Conservation (phyloP, 2,113 vertebrate genomes). For the Gymnarchus niloticus region DNA sequence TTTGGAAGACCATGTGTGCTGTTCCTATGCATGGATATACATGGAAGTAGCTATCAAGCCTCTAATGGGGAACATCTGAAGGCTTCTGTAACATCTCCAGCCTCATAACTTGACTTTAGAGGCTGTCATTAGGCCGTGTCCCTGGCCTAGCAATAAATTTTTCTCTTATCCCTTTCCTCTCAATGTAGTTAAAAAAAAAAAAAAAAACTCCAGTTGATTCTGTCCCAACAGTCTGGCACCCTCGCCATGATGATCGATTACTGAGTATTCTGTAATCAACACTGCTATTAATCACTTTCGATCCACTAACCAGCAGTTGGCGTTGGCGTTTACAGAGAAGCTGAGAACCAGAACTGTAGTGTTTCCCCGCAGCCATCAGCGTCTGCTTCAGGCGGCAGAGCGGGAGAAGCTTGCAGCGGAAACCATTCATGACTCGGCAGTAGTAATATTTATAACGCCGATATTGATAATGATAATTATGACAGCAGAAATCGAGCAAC, state of each 20-base stretch:
- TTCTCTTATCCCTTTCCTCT: slow-evolving; percentile 21
- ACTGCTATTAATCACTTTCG: slow-evolving; percentile 59
- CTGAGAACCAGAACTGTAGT: slow-evolving; percentile 34
- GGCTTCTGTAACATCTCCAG: background rate
- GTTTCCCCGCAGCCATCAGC: slow-evolving; percentile 26
- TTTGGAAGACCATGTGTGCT: background rate
- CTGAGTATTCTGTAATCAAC: slow-evolving; percentile 63
- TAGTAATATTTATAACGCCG: background rate
- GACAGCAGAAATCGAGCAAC: background rate
- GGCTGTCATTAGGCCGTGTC: background rate
- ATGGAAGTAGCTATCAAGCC: background rate
- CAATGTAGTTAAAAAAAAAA: too few relatives aligned
- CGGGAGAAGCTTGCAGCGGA: background rate
- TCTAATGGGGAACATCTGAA: background rate
- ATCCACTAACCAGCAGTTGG: slow-evolving; percentile 53
- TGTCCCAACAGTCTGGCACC: slow-evolving; percentile 22
- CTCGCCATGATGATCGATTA: slow-evolving; percentile 53
- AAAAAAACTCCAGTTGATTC: slow-evolving; percentile 27
- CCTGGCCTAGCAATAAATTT: slow-evolving; percentile 3
- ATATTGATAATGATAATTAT: background rate
- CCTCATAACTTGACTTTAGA: background rate
- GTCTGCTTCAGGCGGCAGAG: slow-evolving; percentile 26
- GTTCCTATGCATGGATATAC: background rate
- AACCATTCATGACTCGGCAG: background rate
- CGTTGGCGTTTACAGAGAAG: slow-evolving; percentile 35